A percentile compares a stretch with the other conserved stretches of the same genome.
Conservation (phyloP, 2,888 invertebrate species). For the Cephalotes varians region DNA sequence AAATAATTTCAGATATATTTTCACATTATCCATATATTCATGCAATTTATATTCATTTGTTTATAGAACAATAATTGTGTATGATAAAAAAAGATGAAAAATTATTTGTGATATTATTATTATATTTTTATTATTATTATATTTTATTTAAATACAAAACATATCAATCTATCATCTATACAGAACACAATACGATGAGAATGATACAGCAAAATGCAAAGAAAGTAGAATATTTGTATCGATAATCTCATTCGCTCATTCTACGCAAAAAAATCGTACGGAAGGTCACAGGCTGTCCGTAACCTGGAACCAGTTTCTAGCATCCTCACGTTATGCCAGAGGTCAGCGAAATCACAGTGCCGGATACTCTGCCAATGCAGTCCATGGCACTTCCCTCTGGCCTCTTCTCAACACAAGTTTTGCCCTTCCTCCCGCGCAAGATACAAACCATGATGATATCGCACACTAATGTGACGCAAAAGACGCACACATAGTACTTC, state of each 20-base stretch:
- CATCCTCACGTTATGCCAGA: conserved; percentile 50
- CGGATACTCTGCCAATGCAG: conserved; percentile 71
- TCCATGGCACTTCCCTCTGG: conserved; percentile 44
- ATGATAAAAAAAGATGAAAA: not conserved
- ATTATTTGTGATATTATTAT: not conserved
- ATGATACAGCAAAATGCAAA: conserved; percentile 10
- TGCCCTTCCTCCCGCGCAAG: conserved; percentile 33
- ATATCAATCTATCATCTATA: not conserved
- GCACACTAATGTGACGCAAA: not conserved
- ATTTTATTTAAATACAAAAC: not conserved
- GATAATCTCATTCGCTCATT: conserved; percentile 31
- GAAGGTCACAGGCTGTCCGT: conserved; percentile 68
- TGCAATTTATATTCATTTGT: not conserved
- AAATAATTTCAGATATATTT: not conserved
- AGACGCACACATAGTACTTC: not conserved
- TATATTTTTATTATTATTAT: too few relatives aligned
- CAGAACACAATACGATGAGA: not conserved
- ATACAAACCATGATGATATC: conserved; percentile 36
- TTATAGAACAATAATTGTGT: not conserved
- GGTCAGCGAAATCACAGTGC: conserved; percentile 81
- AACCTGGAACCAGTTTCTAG: conserved; percentile 71
- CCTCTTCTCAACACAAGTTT: conserved; percentile 5
- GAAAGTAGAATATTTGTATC: conserved; percentile 47
- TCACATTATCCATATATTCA: not conserved
- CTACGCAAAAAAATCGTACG: conserved; percentile 6